phyloP scores from a whole-genome alignment of 2,797 vertebrate species.

The Pseudochirops corinnae region DNA sequence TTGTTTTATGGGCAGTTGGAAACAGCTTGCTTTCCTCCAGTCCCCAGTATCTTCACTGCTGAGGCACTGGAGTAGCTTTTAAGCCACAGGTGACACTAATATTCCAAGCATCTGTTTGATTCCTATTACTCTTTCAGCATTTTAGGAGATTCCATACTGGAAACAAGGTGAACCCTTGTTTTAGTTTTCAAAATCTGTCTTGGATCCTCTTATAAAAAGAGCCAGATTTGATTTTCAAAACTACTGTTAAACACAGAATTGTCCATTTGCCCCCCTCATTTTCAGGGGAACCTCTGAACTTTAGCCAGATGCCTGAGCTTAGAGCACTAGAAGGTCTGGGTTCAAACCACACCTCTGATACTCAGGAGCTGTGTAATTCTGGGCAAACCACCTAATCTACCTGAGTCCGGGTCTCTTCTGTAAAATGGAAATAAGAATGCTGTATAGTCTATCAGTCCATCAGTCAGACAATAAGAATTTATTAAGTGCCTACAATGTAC shows the following conservation, averaged over 20 bases:
- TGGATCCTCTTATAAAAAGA: slow-evolving; percentile 9
- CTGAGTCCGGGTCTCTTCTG: neutral
- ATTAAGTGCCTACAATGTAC: neutral
- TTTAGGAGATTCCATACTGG: neutral
- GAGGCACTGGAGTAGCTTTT: neutral
- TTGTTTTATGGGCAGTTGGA: slow-evolving; percentile 11
- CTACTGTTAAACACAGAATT: slow-evolving; percentile 25
- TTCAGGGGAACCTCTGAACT: neutral
- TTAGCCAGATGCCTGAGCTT: neutral
- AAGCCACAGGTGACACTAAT: neutral
- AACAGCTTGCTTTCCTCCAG: neutral
- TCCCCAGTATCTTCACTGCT: neutral
- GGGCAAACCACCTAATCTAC: neutral
- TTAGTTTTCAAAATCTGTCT: slow-evolving; percentile 18
- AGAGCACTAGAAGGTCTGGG: neutral
- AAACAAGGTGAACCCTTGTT: neutral
- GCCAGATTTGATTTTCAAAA: neutral
- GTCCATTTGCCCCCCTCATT: neutral
- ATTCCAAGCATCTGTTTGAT: neutral
- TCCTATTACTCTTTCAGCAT: neutral
- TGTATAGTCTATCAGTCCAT: neutral
- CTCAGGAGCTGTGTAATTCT: neutral
- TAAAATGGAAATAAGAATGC: neutral
- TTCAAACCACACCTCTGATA: neutral
- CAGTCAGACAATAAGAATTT: neutral